phyloP scores from a whole-genome alignment of 2,888 invertebrate species.

The Trichopoda pennipes region DNA sequence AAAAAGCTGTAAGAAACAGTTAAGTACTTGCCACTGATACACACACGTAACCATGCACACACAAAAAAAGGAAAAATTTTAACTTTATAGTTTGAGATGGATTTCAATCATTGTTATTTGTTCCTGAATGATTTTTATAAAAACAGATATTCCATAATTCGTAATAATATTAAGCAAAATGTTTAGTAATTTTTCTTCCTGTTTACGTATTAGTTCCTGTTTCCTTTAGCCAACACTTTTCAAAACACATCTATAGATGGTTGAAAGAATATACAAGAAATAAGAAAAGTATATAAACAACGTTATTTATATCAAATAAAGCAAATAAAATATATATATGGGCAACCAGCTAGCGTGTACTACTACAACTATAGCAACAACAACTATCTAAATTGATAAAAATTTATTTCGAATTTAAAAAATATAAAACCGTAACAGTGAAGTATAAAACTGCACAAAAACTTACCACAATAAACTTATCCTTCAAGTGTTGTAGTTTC shows the following conservation, averaged over 20 bases:
- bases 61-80: background rate
- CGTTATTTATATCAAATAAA: background rate
- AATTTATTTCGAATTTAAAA: conserved; percentile 6
- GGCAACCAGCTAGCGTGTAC: conserved; percentile 23
- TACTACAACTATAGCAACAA: background rate
- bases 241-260: background rate
- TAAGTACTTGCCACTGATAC: background rate
- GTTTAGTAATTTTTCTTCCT: conserved; percentile 68
- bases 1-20: background rate
- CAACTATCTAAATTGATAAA: conserved; percentile 13
- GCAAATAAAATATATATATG: background rate
- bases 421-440: background rate
- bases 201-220: conserved; percentile 67
- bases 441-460: background rate
- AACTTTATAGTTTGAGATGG: background rate
- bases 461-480: background rate
- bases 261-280: background rate
- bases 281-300: background rate
- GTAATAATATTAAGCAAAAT: conserved; percentile 67
- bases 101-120: conserved; percentile 42
- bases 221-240: conserved; percentile 60
- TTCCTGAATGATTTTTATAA: conserved; percentile 44
- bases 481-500: background rate
- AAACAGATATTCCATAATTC: conserved; percentile 64
- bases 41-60: no score